Evolutionary conservation across 2,888 invertebrate genomes (phyloP).

Genomic region (Uloborus plumipes): DNA sequence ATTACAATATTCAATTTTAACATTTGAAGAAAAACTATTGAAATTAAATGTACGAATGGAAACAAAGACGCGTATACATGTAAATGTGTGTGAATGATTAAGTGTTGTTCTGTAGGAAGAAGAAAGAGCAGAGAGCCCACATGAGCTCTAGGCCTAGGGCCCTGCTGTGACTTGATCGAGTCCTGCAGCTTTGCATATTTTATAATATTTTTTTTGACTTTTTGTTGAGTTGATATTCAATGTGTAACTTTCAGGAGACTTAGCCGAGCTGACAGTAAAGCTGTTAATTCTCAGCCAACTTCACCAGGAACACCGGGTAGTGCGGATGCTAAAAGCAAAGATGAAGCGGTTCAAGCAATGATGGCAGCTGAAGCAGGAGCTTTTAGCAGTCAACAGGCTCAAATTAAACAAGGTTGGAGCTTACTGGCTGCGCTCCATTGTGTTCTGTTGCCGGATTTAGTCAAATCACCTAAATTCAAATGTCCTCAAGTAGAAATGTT

Average conservation of each 20-base stretch:
- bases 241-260: slow-evolving; percentile 41
- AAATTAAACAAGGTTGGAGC: slow-evolving; percentile 98
- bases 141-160: too few relatives aligned
- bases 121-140: too few relatives aligned
- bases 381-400: slow-evolving; percentile 80
- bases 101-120: too few relatives aligned
- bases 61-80: too few relatives aligned
- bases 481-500: slow-evolving; percentile 98
- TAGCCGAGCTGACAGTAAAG: slow-evolving; percentile 66
- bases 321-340: slow-evolving; percentile 24
- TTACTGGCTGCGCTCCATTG: slow-evolving; percentile 95
- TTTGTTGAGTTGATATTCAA: too few relatives aligned
- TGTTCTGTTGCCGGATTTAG: slow-evolving; percentile 88
- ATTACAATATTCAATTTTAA: too few relatives aligned
- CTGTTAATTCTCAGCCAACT: slow-evolving; percentile 46
- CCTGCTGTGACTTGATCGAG: not conserved
- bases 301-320: slow-evolving; percentile 56
- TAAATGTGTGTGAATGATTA: too few relatives aligned
- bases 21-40: too few relatives aligned
- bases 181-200: not conserved
- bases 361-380: slow-evolving; percentile 77
- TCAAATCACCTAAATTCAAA: slow-evolving; percentile 83
- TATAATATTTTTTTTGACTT: too few relatives aligned
- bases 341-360: slow-evolving; percentile 55
- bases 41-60: too few relatives aligned